A percentile compares a stretch with the other conserved stretches of the same genome.
Evolutionary conservation across 37 sponge, comb jelly and placozoan genomes (phyloP).

Genomic region (Corticium candelabrum): DNA sequence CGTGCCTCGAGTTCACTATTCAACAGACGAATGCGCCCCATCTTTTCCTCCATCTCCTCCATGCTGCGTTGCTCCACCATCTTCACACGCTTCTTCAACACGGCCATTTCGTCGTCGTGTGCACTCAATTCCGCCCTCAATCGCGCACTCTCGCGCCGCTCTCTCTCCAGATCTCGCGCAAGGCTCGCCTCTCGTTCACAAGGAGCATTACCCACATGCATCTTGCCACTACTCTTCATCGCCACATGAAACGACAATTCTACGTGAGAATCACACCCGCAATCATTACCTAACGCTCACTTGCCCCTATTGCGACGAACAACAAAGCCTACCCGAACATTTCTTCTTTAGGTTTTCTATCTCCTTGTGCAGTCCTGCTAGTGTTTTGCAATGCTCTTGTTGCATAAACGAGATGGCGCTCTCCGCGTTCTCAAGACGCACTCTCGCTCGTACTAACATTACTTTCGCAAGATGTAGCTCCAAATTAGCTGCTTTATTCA

Average conservation of each 20-base stretch:
- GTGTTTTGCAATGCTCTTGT: slow-evolving; percentile 75
- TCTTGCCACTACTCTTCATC: not conserved
- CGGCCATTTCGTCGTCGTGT: not conserved
- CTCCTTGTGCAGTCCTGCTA: slow-evolving; percentile 76
- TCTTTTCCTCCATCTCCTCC: slow-evolving; percentile 13
- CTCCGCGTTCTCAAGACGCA: slow-evolving; percentile 56
- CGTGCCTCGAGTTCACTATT: slow-evolving; percentile 32
- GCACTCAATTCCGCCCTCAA: not conserved
- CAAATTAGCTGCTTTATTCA: too few species aligned
- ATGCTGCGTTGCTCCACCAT: not conserved
- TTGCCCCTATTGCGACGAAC: not conserved
- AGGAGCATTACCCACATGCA: not conserved
- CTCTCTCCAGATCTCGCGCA: not conserved
- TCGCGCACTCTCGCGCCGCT: slow-evolving; percentile 6
- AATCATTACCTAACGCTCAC: not conserved
- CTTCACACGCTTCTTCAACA: slow-evolving; percentile 30
- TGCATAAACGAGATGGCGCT: slow-evolving; percentile 77
- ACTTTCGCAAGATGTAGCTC: too few species aligned
- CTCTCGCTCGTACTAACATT: slow-evolving; percentile 34
- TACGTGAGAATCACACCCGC: not conserved
- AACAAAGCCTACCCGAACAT: slow-evolving; percentile 74
- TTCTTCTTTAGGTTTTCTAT: slow-evolving; percentile 79
- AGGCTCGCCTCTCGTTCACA: not conserved
- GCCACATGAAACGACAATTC: not conserved
- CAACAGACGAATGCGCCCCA: slow-evolving; percentile 3